phyloP scores from a whole-genome alignment of 2,113 vertebrate genomes.

The Cryptomyrus ogoouensis region DNA sequence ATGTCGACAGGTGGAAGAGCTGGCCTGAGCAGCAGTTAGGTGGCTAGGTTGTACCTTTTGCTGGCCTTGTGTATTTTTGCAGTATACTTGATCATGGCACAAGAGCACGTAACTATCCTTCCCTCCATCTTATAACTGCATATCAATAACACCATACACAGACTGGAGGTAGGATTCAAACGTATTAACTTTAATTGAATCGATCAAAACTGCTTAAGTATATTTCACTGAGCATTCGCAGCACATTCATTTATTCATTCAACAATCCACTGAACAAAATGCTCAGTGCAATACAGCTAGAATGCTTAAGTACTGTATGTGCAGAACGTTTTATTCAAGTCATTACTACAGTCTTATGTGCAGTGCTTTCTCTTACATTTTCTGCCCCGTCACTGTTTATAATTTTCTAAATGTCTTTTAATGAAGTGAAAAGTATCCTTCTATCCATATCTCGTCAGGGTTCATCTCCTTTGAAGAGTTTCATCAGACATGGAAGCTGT shows the following conservation, averaged over 20 bases:
- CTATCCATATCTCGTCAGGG: slow-evolving; percentile 51
- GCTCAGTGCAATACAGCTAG: not conserved
- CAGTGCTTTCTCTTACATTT: not conserved
- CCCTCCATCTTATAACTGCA: not conserved
- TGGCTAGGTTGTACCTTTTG: not conserved
- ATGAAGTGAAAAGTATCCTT: not conserved
- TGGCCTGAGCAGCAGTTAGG: not conserved
- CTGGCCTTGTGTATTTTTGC: not conserved
- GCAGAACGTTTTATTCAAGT: not conserved
- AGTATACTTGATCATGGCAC: not conserved
- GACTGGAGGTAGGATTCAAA: not conserved
- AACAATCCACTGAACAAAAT: not conserved
- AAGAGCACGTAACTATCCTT: not conserved
- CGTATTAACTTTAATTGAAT: not conserved
- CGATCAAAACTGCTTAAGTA: not conserved
- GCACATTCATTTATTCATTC: not conserved
- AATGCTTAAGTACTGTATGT: not conserved
- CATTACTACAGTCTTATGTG: not conserved
- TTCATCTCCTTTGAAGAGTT: slow-evolving; percentile 88
- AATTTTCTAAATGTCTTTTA: not conserved
- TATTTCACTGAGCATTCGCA: not conserved
- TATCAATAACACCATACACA: not conserved
- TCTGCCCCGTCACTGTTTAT: not conserved
- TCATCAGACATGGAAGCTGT: slow-evolving; percentile 81
- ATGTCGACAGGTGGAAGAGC: not conserved